A percentile compares a stretch with the other conserved stretches of the same genome.
These are phyloP conservation scores for Cyanoramphus novaezelandiae DNA, from an alignment of 2,113 vertebrate genomes.

Conservation along the genomic window DNA sequence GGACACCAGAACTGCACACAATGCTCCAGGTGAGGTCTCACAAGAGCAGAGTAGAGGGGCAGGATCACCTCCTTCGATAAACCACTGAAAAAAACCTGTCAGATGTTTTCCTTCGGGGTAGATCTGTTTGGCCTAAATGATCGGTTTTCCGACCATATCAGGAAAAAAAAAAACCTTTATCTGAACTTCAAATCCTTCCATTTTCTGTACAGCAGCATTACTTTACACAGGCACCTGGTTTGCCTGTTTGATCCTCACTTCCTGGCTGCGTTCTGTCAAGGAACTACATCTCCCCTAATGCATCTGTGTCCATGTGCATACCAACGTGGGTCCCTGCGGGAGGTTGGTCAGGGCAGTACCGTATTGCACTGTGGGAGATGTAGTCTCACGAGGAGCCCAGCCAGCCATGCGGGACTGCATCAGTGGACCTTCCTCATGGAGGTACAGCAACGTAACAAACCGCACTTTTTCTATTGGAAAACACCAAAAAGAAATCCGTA, in stretches of 20 bases:
- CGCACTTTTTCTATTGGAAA: background rate
- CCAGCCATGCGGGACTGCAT: accelerated
- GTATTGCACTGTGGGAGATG: background rate
- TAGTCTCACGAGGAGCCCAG: background rate
- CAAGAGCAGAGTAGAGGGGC: no score
- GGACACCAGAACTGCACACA: no score
- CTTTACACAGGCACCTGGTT: background rate
- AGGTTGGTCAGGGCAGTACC: accelerated
- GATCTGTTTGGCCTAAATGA: background rate
- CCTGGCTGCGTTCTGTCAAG: accelerated
- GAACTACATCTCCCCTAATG: background rate
- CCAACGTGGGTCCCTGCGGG: background rate
- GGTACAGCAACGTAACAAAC: background rate
- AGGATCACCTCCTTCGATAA: background rate
- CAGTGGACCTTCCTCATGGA: background rate
- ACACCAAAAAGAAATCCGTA: background rate
- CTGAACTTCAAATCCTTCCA: accelerated
- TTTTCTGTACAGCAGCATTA: background rate
- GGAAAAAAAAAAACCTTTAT: background rate
- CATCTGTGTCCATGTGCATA: accelerated
- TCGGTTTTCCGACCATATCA: accelerated
- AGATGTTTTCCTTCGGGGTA: background rate
- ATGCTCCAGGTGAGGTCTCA: no score
- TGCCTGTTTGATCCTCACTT: background rate
- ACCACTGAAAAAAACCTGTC: background rate